A percentile compares a stretch with the other conserved stretches of the same genome.
These are phyloP conservation scores for Aleiodes alternator DNA, from an alignment of 2,888 invertebrate species.

Conservation along the genomic window DNA sequence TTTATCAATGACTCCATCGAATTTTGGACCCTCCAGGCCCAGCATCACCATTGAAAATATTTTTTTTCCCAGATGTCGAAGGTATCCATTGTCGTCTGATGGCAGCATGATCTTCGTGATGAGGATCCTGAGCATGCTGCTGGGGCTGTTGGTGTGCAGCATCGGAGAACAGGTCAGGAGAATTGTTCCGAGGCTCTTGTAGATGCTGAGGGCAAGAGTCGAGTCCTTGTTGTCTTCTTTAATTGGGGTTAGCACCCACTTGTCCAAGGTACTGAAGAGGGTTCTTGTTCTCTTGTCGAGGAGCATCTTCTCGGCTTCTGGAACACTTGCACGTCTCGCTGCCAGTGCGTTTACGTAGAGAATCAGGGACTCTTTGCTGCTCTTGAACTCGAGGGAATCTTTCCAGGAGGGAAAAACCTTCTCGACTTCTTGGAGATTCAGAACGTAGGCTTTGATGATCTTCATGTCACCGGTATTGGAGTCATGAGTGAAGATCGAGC, in stretches of 20 bases:
- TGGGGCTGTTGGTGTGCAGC: slow-evolving; percentile 66
- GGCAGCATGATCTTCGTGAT: slow-evolving; percentile 66
- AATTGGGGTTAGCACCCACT: slow-evolving; percentile 68
- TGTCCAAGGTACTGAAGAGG: slow-evolving; percentile 70
- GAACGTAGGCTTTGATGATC: slow-evolving; percentile 62
- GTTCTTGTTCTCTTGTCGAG: slow-evolving; percentile 63
- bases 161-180: slow-evolving; percentile 67
- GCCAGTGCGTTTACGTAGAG: slow-evolving; percentile 63
- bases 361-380: slow-evolving; percentile 64
- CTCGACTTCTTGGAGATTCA: slow-evolving; percentile 62
- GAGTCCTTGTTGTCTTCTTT: slow-evolving; percentile 67
- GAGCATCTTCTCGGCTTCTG: slow-evolving; percentile 58
- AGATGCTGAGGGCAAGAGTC: slow-evolving; percentile 66
- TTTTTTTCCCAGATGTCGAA: slow-evolving; percentile 63
- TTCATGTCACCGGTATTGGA: slow-evolving; percentile 58
- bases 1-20: slow-evolving; percentile 66
- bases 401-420: slow-evolving; percentile 60
- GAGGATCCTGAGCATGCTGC: slow-evolving; percentile 64
- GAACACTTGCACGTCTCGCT: slow-evolving; percentile 60
- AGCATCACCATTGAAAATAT: slow-evolving; percentile 71
- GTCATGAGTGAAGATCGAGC: slow-evolving; percentile 64
- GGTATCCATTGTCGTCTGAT: slow-evolving; percentile 61
- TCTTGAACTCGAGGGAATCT: slow-evolving; percentile 62
- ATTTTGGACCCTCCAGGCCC: slow-evolving; percentile 67
- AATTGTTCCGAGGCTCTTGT: slow-evolving; percentile 68